These are phyloP conservation scores for Brachyalestes nurse DNA, from an alignment of 2,797 vertebrate genomes.

Conservation along the genomic window DNA sequence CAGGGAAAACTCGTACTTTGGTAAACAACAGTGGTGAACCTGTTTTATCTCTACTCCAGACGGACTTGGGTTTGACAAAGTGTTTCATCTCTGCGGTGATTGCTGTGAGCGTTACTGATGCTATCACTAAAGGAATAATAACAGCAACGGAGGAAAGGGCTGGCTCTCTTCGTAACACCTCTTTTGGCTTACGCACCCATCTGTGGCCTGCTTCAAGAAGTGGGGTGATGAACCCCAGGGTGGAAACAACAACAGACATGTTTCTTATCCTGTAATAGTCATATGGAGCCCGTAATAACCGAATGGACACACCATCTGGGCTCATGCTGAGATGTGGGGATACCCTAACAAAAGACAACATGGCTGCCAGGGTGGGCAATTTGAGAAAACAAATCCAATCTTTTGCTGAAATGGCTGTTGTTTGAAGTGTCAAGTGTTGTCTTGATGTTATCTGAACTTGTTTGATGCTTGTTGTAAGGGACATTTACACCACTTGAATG, in stretches of 20 bases:
- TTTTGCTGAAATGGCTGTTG: constrained; percentile 15
- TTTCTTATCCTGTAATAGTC: constrained; percentile 5
- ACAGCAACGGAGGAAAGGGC: constrained; percentile 9
- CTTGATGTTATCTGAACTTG: constrained; percentile 9
- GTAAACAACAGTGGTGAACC: constrained; percentile 47
- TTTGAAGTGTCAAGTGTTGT: constrained; percentile 19
- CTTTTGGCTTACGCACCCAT: constrained; percentile 7
- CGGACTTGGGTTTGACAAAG: constrained; percentile 45
- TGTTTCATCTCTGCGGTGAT: constrained; percentile 35
- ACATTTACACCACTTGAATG: neutral
- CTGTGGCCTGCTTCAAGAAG: constrained; percentile 1
- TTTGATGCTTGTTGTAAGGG: neutral
- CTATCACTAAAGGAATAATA: constrained; percentile 52
- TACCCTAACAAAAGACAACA: neutral
- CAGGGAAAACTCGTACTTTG: constrained; percentile 41
- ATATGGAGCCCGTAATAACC: constrained; percentile 11
- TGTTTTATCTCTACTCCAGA: constrained; percentile 44
- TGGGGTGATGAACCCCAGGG: constrained; percentile 20
- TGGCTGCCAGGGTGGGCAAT: constrained; percentile 22
- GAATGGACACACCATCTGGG: neutral
- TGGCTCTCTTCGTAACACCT: constrained; percentile 9
- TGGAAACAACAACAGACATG: neutral
- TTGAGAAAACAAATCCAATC: constrained; percentile 45
- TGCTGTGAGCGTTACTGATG: constrained; percentile 38
- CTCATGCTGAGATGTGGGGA: constrained; percentile 4